Conservation (phyloP, 2,113 vertebrate species). For the Silurus meridionalis region DNA sequence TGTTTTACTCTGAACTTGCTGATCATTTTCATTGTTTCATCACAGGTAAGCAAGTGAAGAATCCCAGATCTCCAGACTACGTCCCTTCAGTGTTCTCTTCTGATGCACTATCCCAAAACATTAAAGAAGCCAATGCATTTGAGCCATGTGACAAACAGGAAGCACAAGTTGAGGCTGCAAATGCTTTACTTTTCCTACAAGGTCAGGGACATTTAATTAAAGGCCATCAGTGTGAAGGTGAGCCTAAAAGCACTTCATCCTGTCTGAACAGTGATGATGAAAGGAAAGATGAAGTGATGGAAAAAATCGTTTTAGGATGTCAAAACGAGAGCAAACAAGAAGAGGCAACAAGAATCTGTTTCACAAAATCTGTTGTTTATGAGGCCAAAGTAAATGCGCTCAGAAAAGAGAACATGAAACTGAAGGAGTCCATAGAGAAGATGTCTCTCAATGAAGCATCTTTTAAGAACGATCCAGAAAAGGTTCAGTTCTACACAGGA, state of each 20-base stretch:
- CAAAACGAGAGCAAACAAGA: slow-evolving; percentile 57
- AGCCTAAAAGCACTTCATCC: slow-evolving; percentile 60
- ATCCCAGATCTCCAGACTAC: slow-evolving; percentile 72
- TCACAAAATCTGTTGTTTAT: slow-evolving; percentile 48
- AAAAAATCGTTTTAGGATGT: slow-evolving; percentile 44
- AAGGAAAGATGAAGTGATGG: slow-evolving; percentile 38
- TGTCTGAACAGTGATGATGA: slow-evolving; percentile 64
- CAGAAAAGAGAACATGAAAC: slow-evolving; percentile 69
- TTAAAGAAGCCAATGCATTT: slow-evolving; percentile 62
- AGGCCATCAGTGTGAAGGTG: slow-evolving; percentile 42
- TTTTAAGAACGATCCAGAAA: slow-evolving; percentile 71
- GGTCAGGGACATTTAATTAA: slow-evolving; percentile 62
- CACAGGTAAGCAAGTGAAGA: slow-evolving; percentile 77
- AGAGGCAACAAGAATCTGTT: slow-evolving; percentile 40
- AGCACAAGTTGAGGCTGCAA: slow-evolving; percentile 75
- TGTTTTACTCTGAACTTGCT: not conserved
- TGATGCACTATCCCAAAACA: slow-evolving; percentile 60
- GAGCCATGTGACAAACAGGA: slow-evolving; percentile 72
- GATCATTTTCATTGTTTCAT: not conserved
- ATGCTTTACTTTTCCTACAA: slow-evolving; percentile 73
- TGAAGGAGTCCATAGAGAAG: slow-evolving; percentile 71
- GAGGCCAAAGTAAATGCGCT: slow-evolving; percentile 64
- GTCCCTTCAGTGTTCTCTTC: slow-evolving; percentile 70
- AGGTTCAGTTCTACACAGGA: slow-evolving; percentile 75
- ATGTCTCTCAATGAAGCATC: slow-evolving; percentile 72